A percentile compares a stretch with the other conserved stretches of the same genome.
These are phyloP conservation scores for Thamnophis sirtalis DNA, from an alignment of 2,113 vertebrate species.

Conservation along the genomic window DNA sequence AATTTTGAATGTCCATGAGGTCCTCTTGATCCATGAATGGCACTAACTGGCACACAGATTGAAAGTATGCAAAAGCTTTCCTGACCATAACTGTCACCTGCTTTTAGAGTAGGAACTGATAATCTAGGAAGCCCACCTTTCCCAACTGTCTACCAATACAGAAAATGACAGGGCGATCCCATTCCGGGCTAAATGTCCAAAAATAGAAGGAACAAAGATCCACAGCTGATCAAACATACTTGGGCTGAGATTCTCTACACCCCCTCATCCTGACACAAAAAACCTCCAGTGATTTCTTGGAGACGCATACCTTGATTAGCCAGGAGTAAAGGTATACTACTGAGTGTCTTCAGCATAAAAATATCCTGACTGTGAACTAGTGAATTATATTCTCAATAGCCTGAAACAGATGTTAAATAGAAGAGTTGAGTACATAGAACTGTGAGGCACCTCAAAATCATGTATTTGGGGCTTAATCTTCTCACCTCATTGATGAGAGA, in stretches of 20 bases:
- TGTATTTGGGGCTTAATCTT: not conserved
- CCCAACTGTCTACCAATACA: not conserved
- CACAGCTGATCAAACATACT: not conserved
- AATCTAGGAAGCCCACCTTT: not conserved
- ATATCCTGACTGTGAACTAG: not conserved
- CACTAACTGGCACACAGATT: not conserved
- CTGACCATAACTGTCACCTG: too few species aligned
- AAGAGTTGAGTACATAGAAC: not conserved
- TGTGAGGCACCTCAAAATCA: not conserved
- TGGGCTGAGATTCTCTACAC: not conserved
- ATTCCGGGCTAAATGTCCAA: not conserved
- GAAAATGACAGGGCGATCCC: not conserved
- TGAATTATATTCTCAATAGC: not conserved
- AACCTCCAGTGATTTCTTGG: not conserved
- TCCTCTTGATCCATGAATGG: not conserved
- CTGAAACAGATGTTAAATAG: not conserved
- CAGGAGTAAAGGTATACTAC: not conserved
- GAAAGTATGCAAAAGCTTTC: not conserved
- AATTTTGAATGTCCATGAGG: not conserved
- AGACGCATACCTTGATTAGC: not conserved
- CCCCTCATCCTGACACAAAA: not conserved
- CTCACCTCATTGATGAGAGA: not conserved
- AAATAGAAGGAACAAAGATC: not conserved
- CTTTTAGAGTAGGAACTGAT: not conserved
- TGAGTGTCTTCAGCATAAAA: not conserved